Evolutionary conservation across 2,888 invertebrate species (phyloP), one percentile per base, ranked within the genome.

Genomic region (Cistogaster globosa): DNA sequence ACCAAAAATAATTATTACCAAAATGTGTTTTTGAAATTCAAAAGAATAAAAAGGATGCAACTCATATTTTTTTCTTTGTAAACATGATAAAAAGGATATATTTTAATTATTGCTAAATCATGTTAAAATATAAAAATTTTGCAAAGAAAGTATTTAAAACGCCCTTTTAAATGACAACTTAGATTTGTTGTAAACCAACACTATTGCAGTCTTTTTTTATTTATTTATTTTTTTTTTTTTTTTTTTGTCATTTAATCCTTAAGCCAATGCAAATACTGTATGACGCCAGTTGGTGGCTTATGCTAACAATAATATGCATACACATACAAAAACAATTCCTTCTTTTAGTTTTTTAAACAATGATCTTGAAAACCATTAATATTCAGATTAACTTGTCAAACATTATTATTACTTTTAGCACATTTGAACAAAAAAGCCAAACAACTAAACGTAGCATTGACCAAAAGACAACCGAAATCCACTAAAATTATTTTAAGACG

Each of bases 381-480:
- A 85, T 78, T 75, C 82, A 75, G 85, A 85, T 85, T 85, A 85
- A 85, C 78, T 82, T 82, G 85, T 79, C 75, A 82, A 78, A 71
- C 84, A 82, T 55, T 69, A 76, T 85, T 84, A 81, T 81, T 85
- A 75, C 12, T 82, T 82, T 85, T 85, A 85, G 81, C 85, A 85
- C 81, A 78, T 82, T 85, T 77, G 60, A 58, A 57, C 48, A 57
- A 62, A 67, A 55, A 63, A 4, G 12, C 18, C 42, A 69, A 69
- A 69, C 9, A 57, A 26, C 18, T 16, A 32, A 72, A 36, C 26
- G 3, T 16, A 48, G 48, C 32, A 32, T 8, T 58, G 67, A 68
- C 20, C 74, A 20, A 58, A 65, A 72, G 45, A 5, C 45, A 53
- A n/a, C 26, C 57, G 53, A 79, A 62, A 60, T 53, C 58, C 51